Percentiles rank a stretch among this genome's conserved stretches.
Conservation (phyloP, 2,888 invertebrate species). For the Tachina grossa region DNA sequence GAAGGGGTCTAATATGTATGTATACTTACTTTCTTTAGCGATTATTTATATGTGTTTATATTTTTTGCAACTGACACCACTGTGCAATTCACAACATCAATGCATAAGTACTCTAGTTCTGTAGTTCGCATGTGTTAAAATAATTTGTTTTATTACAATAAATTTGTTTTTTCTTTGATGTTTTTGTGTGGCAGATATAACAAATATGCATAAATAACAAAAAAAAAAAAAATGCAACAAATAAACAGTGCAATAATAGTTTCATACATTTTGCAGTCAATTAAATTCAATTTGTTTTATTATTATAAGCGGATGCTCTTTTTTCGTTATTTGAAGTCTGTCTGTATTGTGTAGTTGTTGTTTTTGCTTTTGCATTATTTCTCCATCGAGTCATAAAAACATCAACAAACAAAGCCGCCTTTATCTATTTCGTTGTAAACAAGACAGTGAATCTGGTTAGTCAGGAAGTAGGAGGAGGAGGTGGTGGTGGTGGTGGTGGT, state of each 20-base stretch:
- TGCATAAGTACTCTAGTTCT: background rate
- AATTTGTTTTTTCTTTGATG: constrained; percentile 37
- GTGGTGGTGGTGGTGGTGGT: background rate
- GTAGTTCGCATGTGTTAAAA: constrained; percentile 59
- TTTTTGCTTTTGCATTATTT: constrained; percentile 13
- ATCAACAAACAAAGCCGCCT: constrained; percentile 56
- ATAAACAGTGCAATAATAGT: constrained; percentile 64
- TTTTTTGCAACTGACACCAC: background rate
- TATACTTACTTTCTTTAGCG: too few species aligned
- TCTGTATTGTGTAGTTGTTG: constrained; percentile 10
- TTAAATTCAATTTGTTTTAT: constrained; percentile 74
- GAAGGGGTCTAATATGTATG: too few species aligned
- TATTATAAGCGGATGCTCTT: constrained; percentile 64
- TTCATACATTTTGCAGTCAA: constrained; percentile 74
- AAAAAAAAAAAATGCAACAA: constrained; percentile 44
- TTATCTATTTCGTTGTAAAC: constrained; percentile 28
- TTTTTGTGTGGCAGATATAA: constrained; percentile 53
- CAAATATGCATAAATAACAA: constrained; percentile 52
- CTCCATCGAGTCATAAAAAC: constrained; percentile 21
- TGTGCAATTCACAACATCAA: constrained; percentile 14
- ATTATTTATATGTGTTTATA: too few species aligned
- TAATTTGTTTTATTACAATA: constrained; percentile 52
- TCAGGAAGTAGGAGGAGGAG: too few species aligned
- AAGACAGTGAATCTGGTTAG: background rate
- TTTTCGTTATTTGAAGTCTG: constrained; percentile 21